Evolutionary conservation across 2,888 invertebrate species (phyloP), one percentile per base, ranked within the genome.

Genomic region (Notocelia uddmanniana): DNA sequence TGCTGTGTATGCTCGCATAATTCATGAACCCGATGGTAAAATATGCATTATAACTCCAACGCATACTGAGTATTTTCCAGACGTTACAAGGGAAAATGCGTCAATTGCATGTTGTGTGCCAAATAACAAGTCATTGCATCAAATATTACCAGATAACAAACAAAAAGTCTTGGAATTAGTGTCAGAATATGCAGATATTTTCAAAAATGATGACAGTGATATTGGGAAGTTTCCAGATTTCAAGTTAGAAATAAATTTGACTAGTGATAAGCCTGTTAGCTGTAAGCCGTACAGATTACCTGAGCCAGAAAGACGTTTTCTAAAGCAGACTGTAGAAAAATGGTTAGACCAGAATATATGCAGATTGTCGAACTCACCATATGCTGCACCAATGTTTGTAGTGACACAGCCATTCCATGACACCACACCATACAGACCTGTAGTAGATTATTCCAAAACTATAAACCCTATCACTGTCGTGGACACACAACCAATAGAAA

Each of bases 351-450:
- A 63, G 31, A 64, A 64, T 26, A 57, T 64, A 57, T 70, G 69
- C 9, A 57, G 69, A 64, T n/a, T 70, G 15, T 70, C 63, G 31
- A 55, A 63, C 11, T 70, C 69, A 34, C 63, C 69, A 18, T 70
- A 70, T 64, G 50, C 69, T 15, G 69, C 69, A 55, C 64, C 63
- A 26, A 69, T 69, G 69, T 69, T 69, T 63, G 63, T 69, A 15
- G 63, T 69, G 9, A 26, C 37, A 45, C 69, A 69, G 13, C 69
- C 69, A 45, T 69, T 69, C 11, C 63, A 69, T 69, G 63, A 63
- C 8, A 62, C 69, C 3, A 63, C 69, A 45, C 63, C 57, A 55
- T 70, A 70, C 26, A 55, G 69, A 19, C 62, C 69, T 31, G 69
- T 70, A 13, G 64, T 64, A 10, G 64, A 70, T 50, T 64, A 70